Conservation (phyloP, 2,888 invertebrate species). For the Drosophila prostipennis region DNA sequence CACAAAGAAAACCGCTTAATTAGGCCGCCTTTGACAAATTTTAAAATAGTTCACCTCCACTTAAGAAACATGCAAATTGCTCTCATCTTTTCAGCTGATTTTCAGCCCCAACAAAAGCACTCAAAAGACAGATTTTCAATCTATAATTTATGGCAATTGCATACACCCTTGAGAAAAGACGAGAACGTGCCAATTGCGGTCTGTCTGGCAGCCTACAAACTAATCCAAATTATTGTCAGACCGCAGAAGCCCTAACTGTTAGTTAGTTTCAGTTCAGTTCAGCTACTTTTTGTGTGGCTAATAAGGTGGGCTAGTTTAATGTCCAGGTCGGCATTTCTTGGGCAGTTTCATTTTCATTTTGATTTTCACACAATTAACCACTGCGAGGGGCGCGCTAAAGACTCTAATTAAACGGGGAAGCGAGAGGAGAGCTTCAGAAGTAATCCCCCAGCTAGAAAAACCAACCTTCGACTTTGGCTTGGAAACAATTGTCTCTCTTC, state of each 20-base stretch:
- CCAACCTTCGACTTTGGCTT: slow-evolving; percentile 60
- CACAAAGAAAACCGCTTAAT: not conserved
- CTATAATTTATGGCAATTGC: slow-evolving; percentile 30
- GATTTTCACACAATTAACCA: slow-evolving; percentile 72
- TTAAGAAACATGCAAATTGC: not conserved
- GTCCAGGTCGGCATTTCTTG: slow-evolving; percentile 20
- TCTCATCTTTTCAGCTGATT: not conserved
- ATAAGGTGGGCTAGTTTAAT: slow-evolving; percentile 28
- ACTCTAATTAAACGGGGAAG: slow-evolving; percentile 68
- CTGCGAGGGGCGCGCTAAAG: slow-evolving; percentile 67
- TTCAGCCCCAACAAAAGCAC: slow-evolving; percentile 1
- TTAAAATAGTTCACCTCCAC: not conserved
- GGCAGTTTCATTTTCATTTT: slow-evolving; percentile 67
- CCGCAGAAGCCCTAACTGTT: slow-evolving; percentile 53
- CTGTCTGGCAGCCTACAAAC: slow-evolving; percentile 48
- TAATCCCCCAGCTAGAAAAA: slow-evolving; percentile 26
- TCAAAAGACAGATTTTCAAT: slow-evolving; percentile 36
- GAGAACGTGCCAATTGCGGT: slow-evolving; percentile 79
- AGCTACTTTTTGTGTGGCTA: slow-evolving; percentile 9
- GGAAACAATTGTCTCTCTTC: slow-evolving; percentile 67
- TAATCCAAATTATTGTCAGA: slow-evolving; percentile 67
- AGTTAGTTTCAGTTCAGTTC: not conserved
- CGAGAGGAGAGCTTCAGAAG: slow-evolving; percentile 53
- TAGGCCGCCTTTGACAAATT: not conserved
- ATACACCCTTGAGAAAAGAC: slow-evolving; percentile 65